Evolutionary conservation across 2,113 vertebrate genomes (phyloP).

Genomic region (Aptenodytes forsteri): DNA sequence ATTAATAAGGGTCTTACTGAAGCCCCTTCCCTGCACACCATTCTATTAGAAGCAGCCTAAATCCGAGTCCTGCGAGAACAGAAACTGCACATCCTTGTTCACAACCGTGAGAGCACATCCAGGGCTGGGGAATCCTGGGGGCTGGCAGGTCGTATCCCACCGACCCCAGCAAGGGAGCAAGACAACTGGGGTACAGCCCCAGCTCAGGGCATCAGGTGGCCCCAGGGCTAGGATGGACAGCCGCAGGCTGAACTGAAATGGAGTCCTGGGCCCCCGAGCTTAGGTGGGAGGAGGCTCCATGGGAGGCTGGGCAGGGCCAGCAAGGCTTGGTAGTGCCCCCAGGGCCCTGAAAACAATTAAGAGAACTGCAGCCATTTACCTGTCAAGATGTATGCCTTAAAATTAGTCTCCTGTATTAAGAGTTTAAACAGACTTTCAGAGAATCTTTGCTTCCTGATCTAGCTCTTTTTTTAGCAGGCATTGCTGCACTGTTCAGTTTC

Average conservation of each 20-base stretch:
- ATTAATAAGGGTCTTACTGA: not conserved
- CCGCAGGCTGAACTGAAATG: not conserved
- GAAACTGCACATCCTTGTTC: not conserved
- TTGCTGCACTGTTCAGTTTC: not conserved
- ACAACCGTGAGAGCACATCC: not conserved
- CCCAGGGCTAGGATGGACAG: not conserved
- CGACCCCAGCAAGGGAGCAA: no score
- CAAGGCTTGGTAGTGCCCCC: not conserved
- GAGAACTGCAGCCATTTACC: not conserved
- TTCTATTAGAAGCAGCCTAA: not conserved
- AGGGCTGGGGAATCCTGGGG: not conserved
- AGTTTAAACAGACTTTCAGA: not conserved
- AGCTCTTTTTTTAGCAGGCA: not conserved
- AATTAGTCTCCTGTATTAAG: not conserved
- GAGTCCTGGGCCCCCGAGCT: not conserved
- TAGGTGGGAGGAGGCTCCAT: accelerated
- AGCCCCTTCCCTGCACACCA: not conserved
- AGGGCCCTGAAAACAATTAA: not conserved
- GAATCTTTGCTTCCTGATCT: not conserved
- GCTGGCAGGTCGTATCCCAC: not conserved
- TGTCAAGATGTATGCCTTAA: not conserved
- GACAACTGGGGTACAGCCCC: not conserved
- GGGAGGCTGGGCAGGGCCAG: not conserved
- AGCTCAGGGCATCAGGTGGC: not conserved
- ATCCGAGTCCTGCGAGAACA: not conserved